Evolutionary conservation across 2,113 vertebrate genomes (phyloP).

Genomic region (Carettochelys insculpta): DNA sequence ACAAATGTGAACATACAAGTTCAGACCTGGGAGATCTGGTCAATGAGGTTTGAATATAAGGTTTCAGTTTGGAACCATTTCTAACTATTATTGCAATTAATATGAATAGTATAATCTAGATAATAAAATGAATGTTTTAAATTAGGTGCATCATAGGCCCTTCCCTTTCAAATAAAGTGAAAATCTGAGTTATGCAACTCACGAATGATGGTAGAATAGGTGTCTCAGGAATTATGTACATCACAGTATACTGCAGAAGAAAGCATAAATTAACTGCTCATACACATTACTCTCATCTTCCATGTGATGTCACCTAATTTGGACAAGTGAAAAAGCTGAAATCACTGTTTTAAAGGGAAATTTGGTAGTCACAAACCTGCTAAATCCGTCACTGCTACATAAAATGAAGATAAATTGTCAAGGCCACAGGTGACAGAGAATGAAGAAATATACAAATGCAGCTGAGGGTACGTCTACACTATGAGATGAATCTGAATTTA

Average conservation of each 20-base stretch:
- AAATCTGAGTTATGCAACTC: not conserved
- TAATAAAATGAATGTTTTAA: not conserved
- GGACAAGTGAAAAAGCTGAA: not conserved
- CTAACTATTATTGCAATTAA: not conserved
- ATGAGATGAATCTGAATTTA: no score
- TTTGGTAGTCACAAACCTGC: not conserved
- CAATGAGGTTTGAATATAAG: not conserved
- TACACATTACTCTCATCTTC: not conserved
- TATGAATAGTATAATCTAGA: not conserved
- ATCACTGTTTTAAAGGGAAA: not conserved
- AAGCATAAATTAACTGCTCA: not conserved
- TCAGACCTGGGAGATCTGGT: conserved; percentile 21
- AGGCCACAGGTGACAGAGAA: conserved; percentile 17
- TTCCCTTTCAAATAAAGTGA: not conserved
- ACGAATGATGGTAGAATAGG: not conserved
- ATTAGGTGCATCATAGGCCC: not conserved
- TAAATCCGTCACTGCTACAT: not conserved
- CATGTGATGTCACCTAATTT: not conserved
- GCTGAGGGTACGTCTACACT: not conserved
- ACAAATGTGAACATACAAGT: not conserved
- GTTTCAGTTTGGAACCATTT: not conserved
- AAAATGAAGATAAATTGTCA: not conserved
- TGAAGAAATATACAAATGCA: not conserved
- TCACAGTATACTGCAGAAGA: not conserved
- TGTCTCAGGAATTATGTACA: not conserved